A percentile compares a stretch with the other conserved stretches of the same genome.
These are phyloP conservation scores for Semicossyphus pulcher DNA, from an alignment of 2,113 vertebrate species.

Conservation along the genomic window DNA sequence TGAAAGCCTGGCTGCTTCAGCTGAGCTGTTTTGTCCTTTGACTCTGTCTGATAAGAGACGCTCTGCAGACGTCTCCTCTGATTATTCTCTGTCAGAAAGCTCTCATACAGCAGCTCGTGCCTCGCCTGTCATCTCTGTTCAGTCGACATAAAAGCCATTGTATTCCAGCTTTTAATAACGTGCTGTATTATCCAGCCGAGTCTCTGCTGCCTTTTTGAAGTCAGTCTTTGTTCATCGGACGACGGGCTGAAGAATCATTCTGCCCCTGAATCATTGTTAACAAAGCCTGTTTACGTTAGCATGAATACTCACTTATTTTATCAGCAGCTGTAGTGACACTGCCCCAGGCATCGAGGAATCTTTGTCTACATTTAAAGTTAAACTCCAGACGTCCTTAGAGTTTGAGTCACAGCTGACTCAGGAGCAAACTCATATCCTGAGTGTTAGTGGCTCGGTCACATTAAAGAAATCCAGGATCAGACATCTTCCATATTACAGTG, in stretches of 20 bases:
- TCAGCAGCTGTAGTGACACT: neutral
- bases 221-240: conserved; percentile 36
- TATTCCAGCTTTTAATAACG: conserved; percentile 50
- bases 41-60: conserved; percentile 1
- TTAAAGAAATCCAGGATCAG: too few species aligned
- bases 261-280: too few species aligned
- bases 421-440: too few species aligned
- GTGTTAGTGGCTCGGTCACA: too few species aligned
- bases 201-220: conserved; percentile 45
- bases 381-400: neutral
- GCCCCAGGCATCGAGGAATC: neutral
- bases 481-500: too few species aligned
- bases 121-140: conserved; percentile 59
- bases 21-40: neutral
- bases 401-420: neutral
- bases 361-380: neutral
- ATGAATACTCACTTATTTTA: neutral
- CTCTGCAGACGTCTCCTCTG: conserved; percentile 4
- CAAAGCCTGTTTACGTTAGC: conserved; percentile 1
- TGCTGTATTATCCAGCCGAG: conserved; percentile 33
- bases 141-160: conserved; percentile 63
- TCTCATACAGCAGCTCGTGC: conserved; percentile 42
- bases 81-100: conserved; percentile 64
- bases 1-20: neutral
- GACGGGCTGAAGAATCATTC: neutral